Conservation (phyloP, 2,113 vertebrate species). For the Crypturellus undulatus region DNA sequence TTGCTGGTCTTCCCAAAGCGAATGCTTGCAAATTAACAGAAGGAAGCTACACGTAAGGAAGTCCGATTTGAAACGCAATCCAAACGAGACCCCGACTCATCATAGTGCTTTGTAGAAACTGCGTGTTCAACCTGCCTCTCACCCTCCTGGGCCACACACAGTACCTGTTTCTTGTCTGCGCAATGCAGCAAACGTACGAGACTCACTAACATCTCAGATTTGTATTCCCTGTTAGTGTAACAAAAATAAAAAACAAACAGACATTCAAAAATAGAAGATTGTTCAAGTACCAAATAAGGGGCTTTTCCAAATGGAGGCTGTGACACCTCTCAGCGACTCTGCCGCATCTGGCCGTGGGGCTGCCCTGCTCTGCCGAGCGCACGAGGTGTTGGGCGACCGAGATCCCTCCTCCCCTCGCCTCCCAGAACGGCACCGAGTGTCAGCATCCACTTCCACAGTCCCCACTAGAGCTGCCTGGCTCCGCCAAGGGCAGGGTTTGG, state of each 20-base stretch:
- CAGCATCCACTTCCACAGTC: slow-evolving; percentile 42
- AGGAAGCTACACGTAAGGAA: background rate
- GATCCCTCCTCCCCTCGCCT: background rate
- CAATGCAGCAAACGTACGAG: slow-evolving; percentile 69
- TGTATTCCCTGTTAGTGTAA: slow-evolving; percentile 72
- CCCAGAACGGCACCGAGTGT: slow-evolving; percentile 6
- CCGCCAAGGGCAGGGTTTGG: background rate
- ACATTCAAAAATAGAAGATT: slow-evolving; percentile 71
- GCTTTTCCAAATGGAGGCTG: slow-evolving; percentile 58
- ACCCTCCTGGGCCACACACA: background rate
- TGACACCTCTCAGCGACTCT: slow-evolving; percentile 31
- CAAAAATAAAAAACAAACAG: slow-evolving; percentile 58
- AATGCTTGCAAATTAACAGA: slow-evolving; percentile 18
- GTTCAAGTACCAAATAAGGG: slow-evolving; percentile 79
- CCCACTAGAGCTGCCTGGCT: slow-evolving; percentile 18
- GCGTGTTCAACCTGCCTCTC: slow-evolving; percentile 38
- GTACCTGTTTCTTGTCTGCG: slow-evolving; percentile 61
- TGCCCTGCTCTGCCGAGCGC: background rate
- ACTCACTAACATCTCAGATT: slow-evolving; percentile 62
- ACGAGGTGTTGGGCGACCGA: background rate
- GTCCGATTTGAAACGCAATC: background rate
- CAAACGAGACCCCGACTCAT: slow-evolving; percentile 9
- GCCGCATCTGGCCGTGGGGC: background rate
- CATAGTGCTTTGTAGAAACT: slow-evolving; percentile 32
- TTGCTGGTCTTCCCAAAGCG: slow-evolving; percentile 4